These are phyloP conservation scores for Hemicrepidius hirtus DNA, from an alignment of 2,888 invertebrate species.

Conservation along the genomic window DNA sequence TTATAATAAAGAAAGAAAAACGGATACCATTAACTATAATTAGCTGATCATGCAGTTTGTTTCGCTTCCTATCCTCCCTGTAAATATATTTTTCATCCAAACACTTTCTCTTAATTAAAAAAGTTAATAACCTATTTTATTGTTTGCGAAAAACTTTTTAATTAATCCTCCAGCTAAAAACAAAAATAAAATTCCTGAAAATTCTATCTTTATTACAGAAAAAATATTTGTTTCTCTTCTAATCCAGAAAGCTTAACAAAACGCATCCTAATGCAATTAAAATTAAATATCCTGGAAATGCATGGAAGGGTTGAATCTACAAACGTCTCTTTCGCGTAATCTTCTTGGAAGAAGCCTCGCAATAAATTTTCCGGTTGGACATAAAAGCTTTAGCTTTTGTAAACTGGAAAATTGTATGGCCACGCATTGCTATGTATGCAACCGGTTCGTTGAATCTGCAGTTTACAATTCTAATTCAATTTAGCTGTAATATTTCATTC, in stretches of 20 bases:
- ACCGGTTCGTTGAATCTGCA: conserved; percentile 3
- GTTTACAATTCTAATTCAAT: conserved; percentile 23
- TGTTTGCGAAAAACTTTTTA: background rate
- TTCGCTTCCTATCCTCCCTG: background rate
- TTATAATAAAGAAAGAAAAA: background rate
- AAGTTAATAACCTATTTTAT: background rate
- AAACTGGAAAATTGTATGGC: conserved; percentile 9
- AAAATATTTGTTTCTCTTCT: too few species aligned
- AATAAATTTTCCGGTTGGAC: conserved; percentile 5
- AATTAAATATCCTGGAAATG: conserved; percentile 14
- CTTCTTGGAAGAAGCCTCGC: conserved; percentile 14
- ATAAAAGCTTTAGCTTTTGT: background rate
- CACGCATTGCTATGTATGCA: background rate
- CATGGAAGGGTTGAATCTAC: conserved; percentile 13
- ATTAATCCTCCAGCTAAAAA: background rate
- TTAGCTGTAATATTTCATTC: conserved; percentile 16
- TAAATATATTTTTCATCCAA: background rate
- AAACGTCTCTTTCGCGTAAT: conserved; percentile 13
- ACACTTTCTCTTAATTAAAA: background rate
- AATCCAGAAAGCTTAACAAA: background rate
- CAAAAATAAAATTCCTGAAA: too few species aligned
- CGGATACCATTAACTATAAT: background rate
- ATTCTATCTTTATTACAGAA: too few species aligned
- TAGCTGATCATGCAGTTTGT: background rate
- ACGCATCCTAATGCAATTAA: background rate